These are phyloP conservation scores for Hippocampus comes DNA, from an alignment of 2,113 vertebrate species.

Conservation along the genomic window DNA sequence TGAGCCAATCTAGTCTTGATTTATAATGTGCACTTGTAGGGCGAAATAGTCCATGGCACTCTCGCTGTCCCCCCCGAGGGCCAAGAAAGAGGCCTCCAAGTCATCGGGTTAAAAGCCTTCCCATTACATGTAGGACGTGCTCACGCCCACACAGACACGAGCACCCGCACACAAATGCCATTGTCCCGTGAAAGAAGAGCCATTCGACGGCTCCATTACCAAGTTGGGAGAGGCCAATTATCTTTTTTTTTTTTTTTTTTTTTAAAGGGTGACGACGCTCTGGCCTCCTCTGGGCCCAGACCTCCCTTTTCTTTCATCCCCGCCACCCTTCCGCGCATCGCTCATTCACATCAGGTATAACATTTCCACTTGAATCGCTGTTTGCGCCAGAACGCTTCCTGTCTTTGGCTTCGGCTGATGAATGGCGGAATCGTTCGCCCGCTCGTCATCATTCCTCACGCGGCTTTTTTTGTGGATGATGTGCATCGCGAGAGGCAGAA, in stretches of 20 bases:
- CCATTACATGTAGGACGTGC: constrained; percentile 17
- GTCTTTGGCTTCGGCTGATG: constrained; percentile 49
- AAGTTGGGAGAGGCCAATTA: constrained; percentile 56
- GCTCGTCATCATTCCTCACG: constrained; percentile 44
- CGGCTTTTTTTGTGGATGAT: constrained; percentile 42
- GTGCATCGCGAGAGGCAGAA: constrained; percentile 57
- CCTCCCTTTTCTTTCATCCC: constrained; percentile 49
- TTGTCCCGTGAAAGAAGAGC: constrained; percentile 43
- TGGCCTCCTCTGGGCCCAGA: constrained; percentile 22
- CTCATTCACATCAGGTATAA: constrained; percentile 53
- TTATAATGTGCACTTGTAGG: too few relatives aligned
- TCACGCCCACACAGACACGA: constrained; percentile 21
- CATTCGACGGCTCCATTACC: constrained; percentile 58
- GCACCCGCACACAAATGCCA: constrained; percentile 31
- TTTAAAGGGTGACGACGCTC: constrained; percentile 52
- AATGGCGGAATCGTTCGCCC: constrained; percentile 53
- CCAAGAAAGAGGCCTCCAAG: constrained; percentile 17
- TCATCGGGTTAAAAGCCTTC: constrained; percentile 39
- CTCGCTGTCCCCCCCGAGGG: neutral
- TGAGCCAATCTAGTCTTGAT: too few relatives aligned
- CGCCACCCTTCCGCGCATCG: constrained; percentile 50
- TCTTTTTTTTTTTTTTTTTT: constrained; percentile 52
- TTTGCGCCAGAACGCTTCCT: constrained; percentile 37
- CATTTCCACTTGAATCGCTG: constrained; percentile 66
- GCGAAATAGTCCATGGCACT: neutral